Base-by-base conservation (phyloP, 2,113 vertebrate genomes). In the Egretta garzetta region DNA sequence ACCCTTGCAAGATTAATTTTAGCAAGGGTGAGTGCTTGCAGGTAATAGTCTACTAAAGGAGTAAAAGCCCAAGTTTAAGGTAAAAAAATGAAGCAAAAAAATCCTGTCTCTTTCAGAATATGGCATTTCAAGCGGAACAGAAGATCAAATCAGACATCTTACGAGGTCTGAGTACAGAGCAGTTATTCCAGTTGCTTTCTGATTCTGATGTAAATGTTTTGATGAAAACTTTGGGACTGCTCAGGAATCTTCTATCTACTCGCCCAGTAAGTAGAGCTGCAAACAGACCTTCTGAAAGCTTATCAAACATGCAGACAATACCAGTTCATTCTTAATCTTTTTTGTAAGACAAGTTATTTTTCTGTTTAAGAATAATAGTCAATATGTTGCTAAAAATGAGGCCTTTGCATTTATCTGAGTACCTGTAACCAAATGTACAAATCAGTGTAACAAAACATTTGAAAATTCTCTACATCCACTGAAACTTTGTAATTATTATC, bases 61-160 rank as follows among this genome's bases (percentile, higher is more conserved):
- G 59, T 53, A 18, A 52, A 92, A 89, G 76, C 15, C 12, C 13
- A 23, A 45, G 32, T 89, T 74, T 90, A 75, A 90, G 66, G 82
- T 91, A 55, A 86, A 86, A 93, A 93, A 82, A 52, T 58, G 17
- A 60, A 74, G 88, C 20, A 50, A 74, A 68, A 89, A 66, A 83
- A 4, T 21, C 64, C 12, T 91, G 8, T 96, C 28, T 96, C 60
- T 97, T 98, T 81, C 91, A 99, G 99, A 99, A 99, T 96, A 99
- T 99, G 99, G 99, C 99, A 58, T 99, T 99, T 98, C 99, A 99
- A 98, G 99, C 99, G 0, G 99, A 99, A 96, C 99, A 99, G 98
- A 99, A 99, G 98, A 99, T 99, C 97, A 99, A 99, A 97, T 98
- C 99, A 90, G 99, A 99, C 98, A 99, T 99, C 77, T 98, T 99